phyloP scores from a whole-genome alignment of 2,797 vertebrate genomes.

The Acanthurus tractus region DNA sequence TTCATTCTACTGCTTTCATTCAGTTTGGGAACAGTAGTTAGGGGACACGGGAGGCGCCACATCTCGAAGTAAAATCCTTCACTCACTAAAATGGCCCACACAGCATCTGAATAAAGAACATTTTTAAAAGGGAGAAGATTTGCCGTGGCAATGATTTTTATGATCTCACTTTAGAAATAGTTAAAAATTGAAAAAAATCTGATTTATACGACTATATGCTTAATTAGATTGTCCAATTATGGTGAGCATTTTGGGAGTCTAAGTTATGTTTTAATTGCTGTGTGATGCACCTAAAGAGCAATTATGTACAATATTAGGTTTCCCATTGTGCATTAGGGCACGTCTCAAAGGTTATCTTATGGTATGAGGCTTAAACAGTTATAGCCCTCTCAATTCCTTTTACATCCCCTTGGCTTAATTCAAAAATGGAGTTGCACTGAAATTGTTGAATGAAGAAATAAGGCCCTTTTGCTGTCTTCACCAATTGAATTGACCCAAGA shows the following conservation, averaged over 20 bases:
- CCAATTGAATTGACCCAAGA: conserved; percentile 62
- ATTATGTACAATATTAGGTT: conserved; percentile 29
- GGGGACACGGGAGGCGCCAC: background rate
- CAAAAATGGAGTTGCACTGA: conserved; percentile 45
- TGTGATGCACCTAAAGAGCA: conserved; percentile 45
- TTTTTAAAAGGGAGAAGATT: background rate
- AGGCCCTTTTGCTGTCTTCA: conserved; percentile 45
- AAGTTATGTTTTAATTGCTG: conserved; percentile 28
- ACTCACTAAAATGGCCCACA: background rate
- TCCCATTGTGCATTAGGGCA: conserved; percentile 30
- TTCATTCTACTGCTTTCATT: conserved; percentile 39
- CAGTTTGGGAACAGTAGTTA: background rate
- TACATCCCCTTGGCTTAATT: conserved; percentile 34
- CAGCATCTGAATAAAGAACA: background rate
- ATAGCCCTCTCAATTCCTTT: conserved; percentile 42
- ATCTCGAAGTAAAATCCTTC: background rate
- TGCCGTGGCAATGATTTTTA: background rate
- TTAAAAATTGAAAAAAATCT: background rate
- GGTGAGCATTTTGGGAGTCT: background rate
- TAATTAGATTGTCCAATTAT: background rate
- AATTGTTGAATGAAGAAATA: conserved; percentile 61
- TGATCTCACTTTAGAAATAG: background rate
- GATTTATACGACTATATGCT: background rate
- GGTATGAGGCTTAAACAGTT: conserved; percentile 45
- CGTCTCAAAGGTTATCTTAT: conserved; percentile 44